Percentiles rank a stretch among this genome's conserved stretches.
phyloP scores from a whole-genome alignment of 2,797 vertebrate species.

The Okamejei kenojei region DNA sequence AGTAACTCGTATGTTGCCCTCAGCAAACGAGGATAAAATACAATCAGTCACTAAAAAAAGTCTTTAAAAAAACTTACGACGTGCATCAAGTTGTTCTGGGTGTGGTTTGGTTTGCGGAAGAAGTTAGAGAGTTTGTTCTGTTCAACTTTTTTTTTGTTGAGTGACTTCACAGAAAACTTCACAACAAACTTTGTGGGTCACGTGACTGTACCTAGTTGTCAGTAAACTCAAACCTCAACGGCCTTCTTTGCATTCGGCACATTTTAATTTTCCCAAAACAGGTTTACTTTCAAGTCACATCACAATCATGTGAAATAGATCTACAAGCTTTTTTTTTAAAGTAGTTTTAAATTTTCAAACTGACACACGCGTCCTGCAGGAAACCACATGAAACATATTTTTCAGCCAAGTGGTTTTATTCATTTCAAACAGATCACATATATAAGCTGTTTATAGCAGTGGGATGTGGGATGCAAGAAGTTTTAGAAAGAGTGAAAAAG shows the following conservation, averaged over 20 bases:
- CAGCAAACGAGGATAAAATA: background rate
- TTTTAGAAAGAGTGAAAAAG: background rate
- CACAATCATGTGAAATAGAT: background rate
- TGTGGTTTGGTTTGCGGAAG: slow-evolving; percentile 32
- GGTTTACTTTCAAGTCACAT: background rate
- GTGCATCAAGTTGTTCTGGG: slow-evolving; percentile 27
- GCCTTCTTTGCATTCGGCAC: background rate
- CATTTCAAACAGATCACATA: background rate
- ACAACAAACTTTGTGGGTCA: slow-evolving; percentile 29
- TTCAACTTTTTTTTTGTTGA: slow-evolving; percentile 27
- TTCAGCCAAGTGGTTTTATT: background rate
- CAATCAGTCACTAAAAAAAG: background rate
- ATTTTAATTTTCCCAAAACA: background rate
- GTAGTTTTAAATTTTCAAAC: background rate
- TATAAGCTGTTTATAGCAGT: background rate
- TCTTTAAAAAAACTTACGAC: background rate
- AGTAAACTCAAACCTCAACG: slow-evolving; percentile 28
- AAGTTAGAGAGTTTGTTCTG: slow-evolving; percentile 28
- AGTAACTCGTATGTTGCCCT: too few species aligned
- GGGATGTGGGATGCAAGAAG: background rate
- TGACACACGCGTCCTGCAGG: background rate
- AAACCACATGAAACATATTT: slow-evolving; percentile 7
- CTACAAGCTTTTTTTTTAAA: too few species aligned
- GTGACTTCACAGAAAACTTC: slow-evolving; percentile 30
- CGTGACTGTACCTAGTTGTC: slow-evolving; percentile 17